Conservation (phyloP, 2,797 vertebrate genomes). For the Anniella stebbinsi region DNA sequence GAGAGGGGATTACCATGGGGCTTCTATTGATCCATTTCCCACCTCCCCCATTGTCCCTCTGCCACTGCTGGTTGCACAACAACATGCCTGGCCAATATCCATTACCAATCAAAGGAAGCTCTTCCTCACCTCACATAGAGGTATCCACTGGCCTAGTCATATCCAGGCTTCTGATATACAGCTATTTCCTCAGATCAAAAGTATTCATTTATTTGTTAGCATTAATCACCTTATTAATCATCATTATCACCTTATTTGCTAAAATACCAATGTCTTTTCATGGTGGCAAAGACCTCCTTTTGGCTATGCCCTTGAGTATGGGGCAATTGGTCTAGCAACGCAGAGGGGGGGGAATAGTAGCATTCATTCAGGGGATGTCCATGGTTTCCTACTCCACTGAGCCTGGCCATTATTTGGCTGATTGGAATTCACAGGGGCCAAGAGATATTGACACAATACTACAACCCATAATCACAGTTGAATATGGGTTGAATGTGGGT, state of each 20-base stretch:
- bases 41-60: background rate
- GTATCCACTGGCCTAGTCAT: background rate
- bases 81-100: background rate
- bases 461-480: no score
- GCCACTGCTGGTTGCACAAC: background rate
- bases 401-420: background rate
- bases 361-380: background rate
- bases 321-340: background rate
- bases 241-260: no score
- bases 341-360: background rate
- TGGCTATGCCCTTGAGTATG: background rate
- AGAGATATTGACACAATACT: background rate
- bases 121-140: background rate
- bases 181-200: background rate
- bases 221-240: no score
- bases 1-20: background rate
- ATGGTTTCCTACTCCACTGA: background rate
- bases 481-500: no score
- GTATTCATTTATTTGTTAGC: no score
- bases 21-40: background rate
- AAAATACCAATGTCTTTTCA: no score
- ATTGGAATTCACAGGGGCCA: background rate
- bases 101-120: background rate
- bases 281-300: background rate
- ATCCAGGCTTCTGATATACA: background rate